Percentiles rank a stretch among this genome's conserved stretches.
Evolutionary conservation across 1,140 invertebrate genomes (phyloP).

Genomic region (Conus ventricosus): DNA sequence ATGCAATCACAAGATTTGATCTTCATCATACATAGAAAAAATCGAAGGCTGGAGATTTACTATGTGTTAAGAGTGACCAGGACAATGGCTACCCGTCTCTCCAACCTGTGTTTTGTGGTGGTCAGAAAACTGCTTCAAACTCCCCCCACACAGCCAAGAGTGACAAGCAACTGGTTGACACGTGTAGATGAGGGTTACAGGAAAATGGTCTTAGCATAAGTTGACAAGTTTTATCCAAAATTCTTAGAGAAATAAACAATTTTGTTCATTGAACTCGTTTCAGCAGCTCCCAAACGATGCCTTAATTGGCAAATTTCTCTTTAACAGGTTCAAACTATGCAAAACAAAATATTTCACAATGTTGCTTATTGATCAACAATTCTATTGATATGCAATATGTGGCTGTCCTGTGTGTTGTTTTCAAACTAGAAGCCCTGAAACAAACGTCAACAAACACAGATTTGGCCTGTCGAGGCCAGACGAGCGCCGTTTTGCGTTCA

Average conservation of each 20-base stretch:
- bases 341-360: not conserved
- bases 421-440: not conserved
- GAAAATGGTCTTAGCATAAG: no score
- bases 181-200: no score
- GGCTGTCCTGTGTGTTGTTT: not conserved
- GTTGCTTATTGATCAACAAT: not conserved
- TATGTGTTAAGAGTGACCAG: no score
- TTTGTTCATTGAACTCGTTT: not conserved
- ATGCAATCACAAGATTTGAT: no score
- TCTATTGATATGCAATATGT: constrained; percentile 4
- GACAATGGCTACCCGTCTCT: no score
- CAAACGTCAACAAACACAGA: constrained; percentile 3
- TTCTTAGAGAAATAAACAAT: not conserved
- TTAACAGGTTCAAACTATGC: not conserved
- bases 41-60: no score
- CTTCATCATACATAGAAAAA: no score
- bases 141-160: no score
- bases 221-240: no score
- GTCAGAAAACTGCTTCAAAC: no score
- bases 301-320: not conserved
- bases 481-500: not conserved
- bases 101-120: no score
- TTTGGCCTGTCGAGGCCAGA: not conserved
- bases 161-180: no score
- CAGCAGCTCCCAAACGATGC: not conserved